Evolutionary conservation across 2,888 invertebrate species (phyloP).

Genomic region (Chalcis sispes): DNA sequence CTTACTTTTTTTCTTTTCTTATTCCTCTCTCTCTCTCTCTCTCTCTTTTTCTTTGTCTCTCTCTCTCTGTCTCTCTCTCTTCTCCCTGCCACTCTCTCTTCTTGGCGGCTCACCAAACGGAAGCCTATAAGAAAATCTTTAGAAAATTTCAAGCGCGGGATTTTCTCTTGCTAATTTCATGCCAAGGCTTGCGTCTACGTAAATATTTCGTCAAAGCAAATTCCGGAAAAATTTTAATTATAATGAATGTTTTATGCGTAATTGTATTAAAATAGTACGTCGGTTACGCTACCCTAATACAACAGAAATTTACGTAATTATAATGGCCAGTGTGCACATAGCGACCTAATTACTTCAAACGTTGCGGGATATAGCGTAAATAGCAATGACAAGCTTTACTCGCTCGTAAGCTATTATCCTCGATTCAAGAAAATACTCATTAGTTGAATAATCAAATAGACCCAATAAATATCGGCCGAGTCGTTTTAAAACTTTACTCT

Average conservation of each 20-base stretch:
- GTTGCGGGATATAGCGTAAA: conserved; percentile 7
- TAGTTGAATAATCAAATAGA: conserved; percentile 19
- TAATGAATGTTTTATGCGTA: conserved; percentile 14
- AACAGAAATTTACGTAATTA: conserved; percentile 38
- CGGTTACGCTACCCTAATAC: background rate
- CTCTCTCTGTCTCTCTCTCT: too few relatives aligned
- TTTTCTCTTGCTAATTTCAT: too few relatives aligned
- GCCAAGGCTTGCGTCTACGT: background rate
- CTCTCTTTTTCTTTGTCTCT: too few relatives aligned
- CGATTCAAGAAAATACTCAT: conserved; percentile 20
- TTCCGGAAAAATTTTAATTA: background rate
- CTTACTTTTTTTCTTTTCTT: too few relatives aligned
- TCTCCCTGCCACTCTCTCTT: too few relatives aligned
- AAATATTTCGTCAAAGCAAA: background rate
- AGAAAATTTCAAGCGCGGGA: too few relatives aligned
- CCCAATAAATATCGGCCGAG: background rate
- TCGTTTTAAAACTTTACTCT: too few relatives aligned
- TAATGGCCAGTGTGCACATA: conserved; percentile 14
- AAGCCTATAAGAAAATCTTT: too few relatives aligned
- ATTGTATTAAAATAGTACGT: conserved; percentile 12
- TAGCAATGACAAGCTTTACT: conserved; percentile 26
- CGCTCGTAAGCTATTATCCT: background rate
- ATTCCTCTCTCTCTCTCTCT: too few relatives aligned
- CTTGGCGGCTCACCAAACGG: too few relatives aligned
- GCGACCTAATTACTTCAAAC: conserved; percentile 24